Base-by-base conservation (phyloP, 2,113 vertebrate genomes). In the Ophthalmolycus amberensis region DNA sequence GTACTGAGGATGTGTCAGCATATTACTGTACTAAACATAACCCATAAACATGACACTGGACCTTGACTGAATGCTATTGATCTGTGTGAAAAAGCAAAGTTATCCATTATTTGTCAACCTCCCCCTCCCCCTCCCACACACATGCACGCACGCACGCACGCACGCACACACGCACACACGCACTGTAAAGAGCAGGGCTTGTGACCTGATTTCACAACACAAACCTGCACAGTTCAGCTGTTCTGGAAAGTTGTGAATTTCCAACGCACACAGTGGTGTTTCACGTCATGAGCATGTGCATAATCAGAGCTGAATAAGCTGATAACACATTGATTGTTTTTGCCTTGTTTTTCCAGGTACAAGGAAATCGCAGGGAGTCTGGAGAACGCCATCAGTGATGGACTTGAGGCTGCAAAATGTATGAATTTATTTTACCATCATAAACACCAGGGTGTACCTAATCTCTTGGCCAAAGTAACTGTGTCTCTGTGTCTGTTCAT, bases 291-390 rank as follows among this genome's bases (percentile, higher is more conserved):
- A 74, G 9, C 10, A 22, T 1, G 9, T 85, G 58, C 29, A 32
- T 4, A 27, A 27, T 86, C 38, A 50, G 58, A 76, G 54, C 58
- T 73, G 67, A 65, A 44, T 69, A 44, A 71, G 37, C 74, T 73
- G 42, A 80, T 73, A 25, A 48, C 54, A 37, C 16, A 88, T 59
- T 20, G 80, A 80, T 64, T 83, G 71, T 79, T 81, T 85, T 66
- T 66, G 11, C 83, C 99, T 64, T 83, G 71, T 79, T 81, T 85
- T 66, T 66, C 20, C 83, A 99, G 98, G 64, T 98, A 97, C 88
- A 97, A 97, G 92, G 98, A 99, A 94, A 96, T 98, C 88, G 98
- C 97, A 8, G 97, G 97, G 42, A 90, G 93, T 93, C 90, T 99
- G 88, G 98, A 99, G 92, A 96, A 96, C 25, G 92, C 96, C 3